Evolutionary conservation across 2,888 invertebrate species (phyloP), one percentile per base, ranked within the genome.

Genomic region (Lepidocyrtoides sp.): DNA sequence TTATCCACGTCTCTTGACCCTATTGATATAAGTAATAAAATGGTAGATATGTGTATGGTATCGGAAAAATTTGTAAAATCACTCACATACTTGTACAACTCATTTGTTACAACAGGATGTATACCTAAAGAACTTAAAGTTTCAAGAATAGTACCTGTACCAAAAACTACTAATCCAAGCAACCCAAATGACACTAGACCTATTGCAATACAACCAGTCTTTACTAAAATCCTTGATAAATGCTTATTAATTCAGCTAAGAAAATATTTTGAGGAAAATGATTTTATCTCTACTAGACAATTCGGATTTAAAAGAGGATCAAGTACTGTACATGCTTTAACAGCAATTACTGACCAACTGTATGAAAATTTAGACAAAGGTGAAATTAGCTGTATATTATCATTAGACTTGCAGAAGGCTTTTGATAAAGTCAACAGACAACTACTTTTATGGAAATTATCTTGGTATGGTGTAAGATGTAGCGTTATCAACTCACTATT

Each of bases 41-140:
- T 81, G 81, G 17, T 81, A 4, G 17, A 32, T 20, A 60, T 81
- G 3, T 54, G 32, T 20, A 41, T 81, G n/a, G 4, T 7, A 0
- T 60, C 36, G 1, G 57, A 57, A 20, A 60, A 12, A 0, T 81
- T 81, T 81, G 4, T 20, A 10, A 20, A 60, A 10, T n/a, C 36
- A 7, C 1, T 81, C 7, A 10, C 23, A 0, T 1, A 17, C 26
- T 7, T 82, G 0, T 63, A 44, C 41, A 82, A 82, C 10, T 5
- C 0, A 0, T 82, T 82, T 44, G 23, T 82, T 7, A 5, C 10
- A n/a, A 48, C 2, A 0, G 82, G 57, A 0, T 1, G 12, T 23
- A 41, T 82, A 4, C 82, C 82, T 3, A 12, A 14, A 14, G 26
- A 44, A 26, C 32, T 84, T 0, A 84, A 84, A 84, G 26, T 32